A percentile compares a stretch with the other conserved stretches of the same genome.
phyloP scores from a whole-genome alignment of 1,140 invertebrate genomes.

The Maconellicoccus hirsutus region DNA sequence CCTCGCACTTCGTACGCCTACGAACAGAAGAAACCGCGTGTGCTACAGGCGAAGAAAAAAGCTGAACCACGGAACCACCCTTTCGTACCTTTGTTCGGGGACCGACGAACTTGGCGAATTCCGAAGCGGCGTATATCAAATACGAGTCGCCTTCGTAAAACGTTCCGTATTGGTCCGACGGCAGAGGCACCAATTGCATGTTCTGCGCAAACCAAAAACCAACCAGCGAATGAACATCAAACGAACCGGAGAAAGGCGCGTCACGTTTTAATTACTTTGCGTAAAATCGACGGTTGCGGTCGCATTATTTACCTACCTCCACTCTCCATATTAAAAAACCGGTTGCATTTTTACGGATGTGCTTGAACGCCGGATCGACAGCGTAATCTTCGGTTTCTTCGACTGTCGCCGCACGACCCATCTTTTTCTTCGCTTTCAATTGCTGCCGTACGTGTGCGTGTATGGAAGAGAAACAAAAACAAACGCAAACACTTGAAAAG shows the following conservation, averaged over 20 bases:
- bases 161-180: constrained; percentile 44
- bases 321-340: constrained; percentile 30
- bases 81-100: constrained; percentile 28
- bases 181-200: constrained; percentile 44
- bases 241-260: not conserved
- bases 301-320: constrained; percentile 26
- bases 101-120: constrained; percentile 29
- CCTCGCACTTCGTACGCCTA: constrained; percentile 27
- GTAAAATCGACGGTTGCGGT: not conserved
- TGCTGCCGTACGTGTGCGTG: not conserved
- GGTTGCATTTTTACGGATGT: constrained; percentile 27
- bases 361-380: constrained; percentile 28
- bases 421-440: not conserved
- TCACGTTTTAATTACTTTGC: not conserved
- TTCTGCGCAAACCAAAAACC: constrained; percentile 37
- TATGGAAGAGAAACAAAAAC: constrained; percentile 1
- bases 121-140: constrained; percentile 40
- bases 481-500: not conserved
- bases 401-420: not conserved
- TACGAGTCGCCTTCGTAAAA: constrained; percentile 70
- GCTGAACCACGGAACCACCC: no score
- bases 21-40: not conserved
- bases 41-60: not conserved
- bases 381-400: not conserved
- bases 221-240: constrained; percentile 10